Percentiles rank a stretch among this genome's conserved stretches.
These are phyloP conservation scores for Dichetophora obliterata DNA, from an alignment of 2,888 invertebrate genomes.

Conservation along the genomic window DNA sequence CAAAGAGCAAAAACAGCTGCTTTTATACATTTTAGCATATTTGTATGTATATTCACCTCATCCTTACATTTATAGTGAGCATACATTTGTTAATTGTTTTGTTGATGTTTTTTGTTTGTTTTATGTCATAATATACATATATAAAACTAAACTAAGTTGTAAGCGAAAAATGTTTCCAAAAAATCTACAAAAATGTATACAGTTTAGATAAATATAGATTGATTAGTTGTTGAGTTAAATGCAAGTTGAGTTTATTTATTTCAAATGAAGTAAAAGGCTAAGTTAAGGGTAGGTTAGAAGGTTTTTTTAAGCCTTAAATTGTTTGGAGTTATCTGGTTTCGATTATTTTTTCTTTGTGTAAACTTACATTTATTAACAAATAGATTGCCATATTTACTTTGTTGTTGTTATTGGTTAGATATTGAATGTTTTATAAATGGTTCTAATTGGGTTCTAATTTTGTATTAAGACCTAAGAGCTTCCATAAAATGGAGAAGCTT, in stretches of 20 bases:
- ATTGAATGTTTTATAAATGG: too few relatives aligned
- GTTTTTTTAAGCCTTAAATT: slow-evolving; percentile 29
- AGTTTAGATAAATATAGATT: slow-evolving; percentile 19
- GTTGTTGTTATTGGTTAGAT: background rate
- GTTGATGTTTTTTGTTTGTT: slow-evolving; percentile 35
- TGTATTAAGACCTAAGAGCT: too few relatives aligned
- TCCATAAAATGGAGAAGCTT: too few relatives aligned
- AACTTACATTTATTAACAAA: slow-evolving; percentile 41
- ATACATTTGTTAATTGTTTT: slow-evolving; percentile 48
- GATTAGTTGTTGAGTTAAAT: slow-evolving; percentile 11
- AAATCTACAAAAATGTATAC: slow-evolving; percentile 14
- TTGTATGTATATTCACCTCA: slow-evolving; percentile 61
- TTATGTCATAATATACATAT: slow-evolving; percentile 34
- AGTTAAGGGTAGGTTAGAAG: background rate
- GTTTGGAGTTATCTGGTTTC: slow-evolving; percentile 27
- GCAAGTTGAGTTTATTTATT: background rate
- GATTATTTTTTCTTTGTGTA: slow-evolving; percentile 41
- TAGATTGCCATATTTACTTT: slow-evolving; percentile 34
- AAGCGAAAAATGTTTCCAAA: slow-evolving; percentile 36
- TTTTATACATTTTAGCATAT: slow-evolving; percentile 36
- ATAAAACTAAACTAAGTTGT: slow-evolving; percentile 36
- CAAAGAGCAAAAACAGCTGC: slow-evolving; percentile 13
- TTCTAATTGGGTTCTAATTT: too few relatives aligned
- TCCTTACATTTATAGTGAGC: slow-evolving; percentile 42
- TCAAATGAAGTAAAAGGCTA: slow-evolving; percentile 14